Percentiles rank a stretch among this genome's conserved stretches.
Evolutionary conservation across 1,140 invertebrate species (phyloP).

Genomic region (Pseudachorutes palmiensis): DNA sequence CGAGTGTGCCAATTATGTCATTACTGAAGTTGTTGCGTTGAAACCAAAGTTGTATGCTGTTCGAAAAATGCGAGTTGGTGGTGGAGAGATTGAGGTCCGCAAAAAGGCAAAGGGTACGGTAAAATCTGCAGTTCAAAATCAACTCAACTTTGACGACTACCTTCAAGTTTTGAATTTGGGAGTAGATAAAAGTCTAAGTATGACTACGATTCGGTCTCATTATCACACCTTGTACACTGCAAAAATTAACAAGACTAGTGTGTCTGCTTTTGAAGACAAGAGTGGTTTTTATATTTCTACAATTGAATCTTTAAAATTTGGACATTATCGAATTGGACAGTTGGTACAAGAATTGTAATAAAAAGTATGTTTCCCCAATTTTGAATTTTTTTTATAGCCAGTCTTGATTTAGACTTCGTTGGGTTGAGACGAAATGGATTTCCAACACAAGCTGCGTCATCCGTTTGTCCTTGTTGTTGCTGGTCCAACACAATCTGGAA

Average conservation of each 20-base stretch:
- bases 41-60: slow-evolving; percentile 12
- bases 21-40: not conserved
- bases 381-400: not conserved
- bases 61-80: not conserved
- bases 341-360: not conserved
- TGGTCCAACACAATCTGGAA: slow-evolving; percentile 19
- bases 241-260: not conserved
- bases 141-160: slow-evolving; percentile 9
- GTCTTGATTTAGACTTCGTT: not conserved
- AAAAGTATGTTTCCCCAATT: too few relatives aligned
- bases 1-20: not conserved
- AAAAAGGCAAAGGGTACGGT: slow-evolving; percentile 8
- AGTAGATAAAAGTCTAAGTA: not conserved
- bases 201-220: slow-evolving; percentile 2
- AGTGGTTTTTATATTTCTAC: not conserved
- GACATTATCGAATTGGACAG: slow-evolving; percentile 1
- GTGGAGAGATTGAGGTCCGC: not conserved
- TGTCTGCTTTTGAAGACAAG: slow-evolving; percentile 5
- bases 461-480: not conserved
- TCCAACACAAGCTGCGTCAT: not conserved
- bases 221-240: not conserved
- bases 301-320: slow-evolving; percentile 3
- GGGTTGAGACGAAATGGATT: not conserved
- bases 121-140: not conserved
- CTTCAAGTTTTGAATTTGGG: not conserved